Base-by-base conservation (phyloP, 2,113 vertebrate genomes). In the Carassius carassius region DNA sequence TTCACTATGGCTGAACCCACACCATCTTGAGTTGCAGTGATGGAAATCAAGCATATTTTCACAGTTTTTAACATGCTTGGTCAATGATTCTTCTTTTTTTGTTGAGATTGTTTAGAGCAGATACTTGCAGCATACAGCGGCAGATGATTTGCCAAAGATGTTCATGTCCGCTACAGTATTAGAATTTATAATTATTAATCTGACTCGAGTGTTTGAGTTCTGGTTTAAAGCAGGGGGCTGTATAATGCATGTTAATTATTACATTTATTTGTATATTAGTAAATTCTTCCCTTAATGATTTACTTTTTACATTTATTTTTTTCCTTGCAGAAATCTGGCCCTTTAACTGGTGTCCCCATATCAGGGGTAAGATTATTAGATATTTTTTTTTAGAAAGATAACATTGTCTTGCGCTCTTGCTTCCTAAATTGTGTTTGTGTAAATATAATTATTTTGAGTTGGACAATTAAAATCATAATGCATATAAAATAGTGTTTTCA, bases 291-390 rank as follows among this genome's bases (percentile, higher is more conserved):
- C 67, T 4, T 12, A 11, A 41, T 37, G 25, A 32, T 37, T 37
- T 75, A 25, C n/a, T 25, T 81, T 25, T 76, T 47, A 17, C 2
- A 2, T 54, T 88, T 32, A 78, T 29, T 84, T 82, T 29, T 84
- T 54, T 35, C 37, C 67, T 6, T 21, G 84, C 92, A 99, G 98
- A 97, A 95, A 92, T 96, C 95, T 81, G 94, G 96, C 84, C 94
- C 94, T 79, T 94, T 99, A 72, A 94, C 95, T 88, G 97, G 96
- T 85, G 94, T 99, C 82, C 98, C 98, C 13, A 97, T 99, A 92
- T 99, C 98, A 16, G 98, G 98, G 96, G 98, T 99, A 94, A 97
- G 96, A 90, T 12, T 16, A n/a, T 82, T 58, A 21, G 7, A 49
- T 25, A 3, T 17, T 75, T 74, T 47, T n/a, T 49, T 25, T 69